phyloP scores from a whole-genome alignment of 2,888 invertebrate species.

The Nemurella pictetii region DNA sequence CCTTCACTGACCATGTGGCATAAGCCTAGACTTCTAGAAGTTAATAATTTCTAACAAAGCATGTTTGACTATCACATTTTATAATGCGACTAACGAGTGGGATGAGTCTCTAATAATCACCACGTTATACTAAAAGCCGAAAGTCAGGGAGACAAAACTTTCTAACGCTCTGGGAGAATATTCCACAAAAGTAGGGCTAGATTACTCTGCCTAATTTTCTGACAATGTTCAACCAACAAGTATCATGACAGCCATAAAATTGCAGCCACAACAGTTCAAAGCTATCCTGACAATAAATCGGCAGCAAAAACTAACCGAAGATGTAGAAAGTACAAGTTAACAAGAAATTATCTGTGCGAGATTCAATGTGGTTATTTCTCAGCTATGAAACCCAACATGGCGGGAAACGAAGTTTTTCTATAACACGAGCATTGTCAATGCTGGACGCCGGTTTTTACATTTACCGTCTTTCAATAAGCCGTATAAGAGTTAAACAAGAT shows the following conservation, averaged over 20 bases:
- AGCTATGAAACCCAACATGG: conserved; percentile 54
- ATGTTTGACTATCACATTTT: too few species aligned
- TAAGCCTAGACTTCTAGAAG: neutral
- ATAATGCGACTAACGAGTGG: too few species aligned
- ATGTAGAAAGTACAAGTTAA: neutral
- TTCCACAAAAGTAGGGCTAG: neutral
- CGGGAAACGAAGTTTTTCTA: conserved; percentile 50
- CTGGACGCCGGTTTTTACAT: conserved; percentile 31
- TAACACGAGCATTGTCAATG: conserved; percentile 52
- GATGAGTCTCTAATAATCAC: neutral
- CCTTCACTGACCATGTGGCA: conserved; percentile 13
- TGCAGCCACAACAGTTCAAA: neutral
- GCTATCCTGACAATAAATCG: neutral
- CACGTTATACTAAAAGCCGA: neutral
- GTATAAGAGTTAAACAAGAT: neutral
- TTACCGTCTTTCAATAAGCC: neutral
- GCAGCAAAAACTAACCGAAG: neutral
- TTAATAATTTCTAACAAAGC: too few species aligned
- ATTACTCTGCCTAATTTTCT: neutral
- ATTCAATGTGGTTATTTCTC: neutral
- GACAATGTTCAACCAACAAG: neutral
- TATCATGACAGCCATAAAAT: neutral
- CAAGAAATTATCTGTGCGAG: neutral
- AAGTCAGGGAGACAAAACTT: neutral
- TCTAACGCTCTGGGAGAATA: neutral